A percentile compares a stretch with the other conserved stretches of the same genome.
Evolutionary conservation across 1,140 invertebrate genomes (phyloP).

Genomic region (Sitophilus oryzae): DNA sequence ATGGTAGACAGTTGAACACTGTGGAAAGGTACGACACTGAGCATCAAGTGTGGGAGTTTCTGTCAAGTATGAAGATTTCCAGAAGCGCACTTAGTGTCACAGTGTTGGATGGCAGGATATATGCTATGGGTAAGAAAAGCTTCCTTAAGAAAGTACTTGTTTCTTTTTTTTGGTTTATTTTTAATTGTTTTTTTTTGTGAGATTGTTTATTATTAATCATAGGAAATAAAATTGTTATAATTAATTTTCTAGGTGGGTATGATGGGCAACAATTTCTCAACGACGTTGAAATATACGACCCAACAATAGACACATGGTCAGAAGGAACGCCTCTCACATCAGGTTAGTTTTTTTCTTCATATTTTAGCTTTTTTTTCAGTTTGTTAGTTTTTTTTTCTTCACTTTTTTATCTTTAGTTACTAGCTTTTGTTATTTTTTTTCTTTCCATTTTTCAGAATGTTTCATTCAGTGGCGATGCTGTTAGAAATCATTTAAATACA

Average conservation of each 20-base stretch:
- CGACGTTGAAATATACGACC: constrained; percentile 83
- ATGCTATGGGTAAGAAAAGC: constrained; percentile 65
- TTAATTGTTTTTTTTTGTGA: neutral
- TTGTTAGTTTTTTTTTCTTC: too few relatives aligned
- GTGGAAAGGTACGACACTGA: constrained; percentile 82
- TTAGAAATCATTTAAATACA: too few relatives aligned
- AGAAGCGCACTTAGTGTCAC: constrained; percentile 78
- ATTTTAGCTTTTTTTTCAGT: too few relatives aligned
- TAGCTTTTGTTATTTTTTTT: too few relatives aligned
- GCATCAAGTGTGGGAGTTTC: constrained; percentile 63
- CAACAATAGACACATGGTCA: constrained; percentile 66
- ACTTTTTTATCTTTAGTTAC: too few relatives aligned
- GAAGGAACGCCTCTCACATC: constrained; percentile 72
- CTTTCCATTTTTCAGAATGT: too few relatives aligned
- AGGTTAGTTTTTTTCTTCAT: too few relatives aligned
- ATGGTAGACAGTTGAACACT: constrained; percentile 69
- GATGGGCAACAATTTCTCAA: constrained; percentile 75
- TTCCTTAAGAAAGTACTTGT: neutral
- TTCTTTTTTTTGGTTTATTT: neutral
- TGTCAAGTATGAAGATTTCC: constrained; percentile 62
- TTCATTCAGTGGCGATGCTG: too few relatives aligned
- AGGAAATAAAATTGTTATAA: too few relatives aligned
- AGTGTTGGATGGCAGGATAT: constrained; percentile 73
- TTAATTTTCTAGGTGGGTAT: constrained; percentile 74
- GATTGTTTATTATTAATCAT: too few relatives aligned